A percentile compares a stretch with the other conserved stretches of the same genome.
Conservation (phyloP, 2,113 vertebrate species). For the Fulica atra region DNA sequence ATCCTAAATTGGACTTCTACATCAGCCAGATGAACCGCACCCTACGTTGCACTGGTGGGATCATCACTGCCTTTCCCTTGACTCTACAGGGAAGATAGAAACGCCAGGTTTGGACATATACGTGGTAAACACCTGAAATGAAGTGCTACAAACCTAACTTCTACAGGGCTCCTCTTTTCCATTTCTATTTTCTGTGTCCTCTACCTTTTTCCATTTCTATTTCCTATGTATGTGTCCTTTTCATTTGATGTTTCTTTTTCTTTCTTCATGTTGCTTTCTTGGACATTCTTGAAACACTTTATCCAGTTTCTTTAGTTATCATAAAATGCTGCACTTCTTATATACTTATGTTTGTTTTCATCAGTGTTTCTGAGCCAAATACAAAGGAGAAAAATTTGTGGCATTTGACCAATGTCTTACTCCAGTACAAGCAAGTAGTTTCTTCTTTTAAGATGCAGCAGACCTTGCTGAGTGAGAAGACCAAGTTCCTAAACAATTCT, state of each 20-base stretch:
- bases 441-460: neutral
- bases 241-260: neutral
- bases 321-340: neutral
- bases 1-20: neutral
- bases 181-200: neutral
- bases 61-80: neutral
- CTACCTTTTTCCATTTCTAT: neutral
- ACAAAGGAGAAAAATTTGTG: neutral
- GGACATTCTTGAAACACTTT: neutral
- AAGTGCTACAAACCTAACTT: neutral
- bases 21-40: accelerated
- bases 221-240: neutral
- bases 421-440: neutral
- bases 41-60: neutral
- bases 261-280: neutral
- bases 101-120: accelerated
- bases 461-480: neutral
- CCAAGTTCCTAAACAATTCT: neutral
- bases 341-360: neutral
- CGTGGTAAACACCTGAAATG: neutral
- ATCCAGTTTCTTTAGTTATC: neutral
- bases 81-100: neutral
- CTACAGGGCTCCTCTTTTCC: neutral
- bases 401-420: neutral
- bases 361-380: neutral